Percentiles rank a stretch among this genome's conserved stretches.
Conservation (phyloP, 2,797 vertebrate species). For the Halcyon chelicuti region DNA sequence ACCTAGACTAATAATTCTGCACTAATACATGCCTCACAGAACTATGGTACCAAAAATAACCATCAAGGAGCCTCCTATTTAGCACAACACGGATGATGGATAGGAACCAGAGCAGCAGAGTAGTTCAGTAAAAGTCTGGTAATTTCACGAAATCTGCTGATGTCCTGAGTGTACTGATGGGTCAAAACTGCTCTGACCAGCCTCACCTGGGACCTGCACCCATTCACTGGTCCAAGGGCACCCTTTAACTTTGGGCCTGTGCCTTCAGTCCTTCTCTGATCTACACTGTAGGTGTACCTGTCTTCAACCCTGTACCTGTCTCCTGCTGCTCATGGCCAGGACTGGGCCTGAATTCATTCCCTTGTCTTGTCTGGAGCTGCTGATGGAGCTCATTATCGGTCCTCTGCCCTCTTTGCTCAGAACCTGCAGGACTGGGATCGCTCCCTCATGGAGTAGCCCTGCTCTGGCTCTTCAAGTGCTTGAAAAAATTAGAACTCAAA, state of each 20-base stretch:
- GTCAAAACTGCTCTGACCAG: neutral
- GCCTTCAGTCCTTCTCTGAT: neutral
- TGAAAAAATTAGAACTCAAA: neutral
- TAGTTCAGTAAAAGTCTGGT: neutral
- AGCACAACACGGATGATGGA: neutral
- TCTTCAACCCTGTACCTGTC: neutral
- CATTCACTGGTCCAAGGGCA: neutral
- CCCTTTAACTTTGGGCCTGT: neutral
- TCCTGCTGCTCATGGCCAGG: neutral
- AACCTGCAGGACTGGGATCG: neutral
- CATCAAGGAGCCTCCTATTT: neutral
- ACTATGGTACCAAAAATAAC: neutral
- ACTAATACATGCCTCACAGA: neutral
- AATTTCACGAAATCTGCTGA: neutral
- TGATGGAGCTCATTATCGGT: neutral
- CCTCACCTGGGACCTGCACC: rapidly evolving
- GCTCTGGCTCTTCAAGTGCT: neutral
- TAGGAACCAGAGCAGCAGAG: neutral
- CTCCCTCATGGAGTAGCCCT: neutral
- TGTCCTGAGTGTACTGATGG: neutral
- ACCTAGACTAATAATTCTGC: neutral
- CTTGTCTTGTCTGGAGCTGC: neutral
- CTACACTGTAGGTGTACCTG: neutral
- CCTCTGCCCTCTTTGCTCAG: neutral
- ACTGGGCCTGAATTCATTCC: neutral